Conservation (phyloP, 2,113 vertebrate genomes). For the Oostethus manadensis region DNA sequence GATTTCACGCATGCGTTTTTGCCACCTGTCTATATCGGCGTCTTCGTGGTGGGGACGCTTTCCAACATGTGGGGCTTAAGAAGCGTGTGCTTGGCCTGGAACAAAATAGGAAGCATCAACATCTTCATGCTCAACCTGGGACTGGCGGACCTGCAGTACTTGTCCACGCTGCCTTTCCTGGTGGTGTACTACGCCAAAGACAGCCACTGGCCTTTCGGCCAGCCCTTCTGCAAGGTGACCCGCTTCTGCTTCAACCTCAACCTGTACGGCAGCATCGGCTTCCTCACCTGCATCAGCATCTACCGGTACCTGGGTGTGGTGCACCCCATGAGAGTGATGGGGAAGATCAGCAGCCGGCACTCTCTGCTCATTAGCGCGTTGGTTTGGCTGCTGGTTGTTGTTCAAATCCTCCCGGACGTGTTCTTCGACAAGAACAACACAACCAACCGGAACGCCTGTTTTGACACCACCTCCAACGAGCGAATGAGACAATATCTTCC, state of each 20-base stretch:
- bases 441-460: constrained; percentile 14
- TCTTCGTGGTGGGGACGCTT: constrained; percentile 68
- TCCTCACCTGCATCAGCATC: constrained; percentile 81
- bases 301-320: constrained; percentile 81
- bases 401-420: constrained; percentile 70
- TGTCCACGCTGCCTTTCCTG: constrained; percentile 76
- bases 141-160: constrained; percentile 75
- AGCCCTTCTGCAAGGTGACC: constrained; percentile 71
- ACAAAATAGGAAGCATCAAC: constrained; percentile 49
- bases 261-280: constrained; percentile 81
- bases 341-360: constrained; percentile 52
- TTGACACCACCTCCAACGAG: constrained; percentile 58
- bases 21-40: constrained; percentile 61
- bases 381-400: constrained; percentile 73
- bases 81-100: constrained; percentile 37
- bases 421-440: constrained; percentile 59
- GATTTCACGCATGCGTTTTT: constrained; percentile 66
- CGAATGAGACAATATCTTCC: constrained; percentile 44
- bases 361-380: constrained; percentile 27
- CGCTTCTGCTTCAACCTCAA: constrained; percentile 79
- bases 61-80: constrained; percentile 64
- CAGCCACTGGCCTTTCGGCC: constrained; percentile 72
- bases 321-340: constrained; percentile 71
- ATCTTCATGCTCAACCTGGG: constrained; percentile 76
- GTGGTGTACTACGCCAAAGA: constrained; percentile 67